Base-by-base conservation (phyloP, 1,140 invertebrate species). In the Listronotus oregonensis region DNA sequence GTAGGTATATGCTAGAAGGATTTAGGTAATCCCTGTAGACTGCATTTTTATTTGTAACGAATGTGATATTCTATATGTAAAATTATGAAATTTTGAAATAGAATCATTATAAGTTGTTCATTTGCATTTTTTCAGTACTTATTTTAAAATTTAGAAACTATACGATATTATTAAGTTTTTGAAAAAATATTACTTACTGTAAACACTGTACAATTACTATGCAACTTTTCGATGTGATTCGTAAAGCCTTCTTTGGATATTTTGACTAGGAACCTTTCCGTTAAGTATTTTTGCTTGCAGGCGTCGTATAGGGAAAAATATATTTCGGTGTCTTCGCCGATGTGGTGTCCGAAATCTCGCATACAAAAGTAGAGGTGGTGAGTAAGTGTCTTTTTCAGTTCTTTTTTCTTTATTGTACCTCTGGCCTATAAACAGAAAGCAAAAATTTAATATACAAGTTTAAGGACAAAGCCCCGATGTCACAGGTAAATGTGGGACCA, bases 211-310 rank as follows among this genome's bases (percentile, higher is more conserved):
- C 91, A 94, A 76, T 94, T 93, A 71, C 88, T 92, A 76, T 95
- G 89, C 63, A 95, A 78, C 73, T 92, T 92, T 72, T 95, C 92
- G 14, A 94, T 85, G 76, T 94, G 94, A 77, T 93, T 93, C 17
- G 91, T 92, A 79, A 94, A 93, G 44, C 93, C 93, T 73, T 94
- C 91, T 77, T 92, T 94, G 60, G 91, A 91, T 76, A 96, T 90
- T 73, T 87, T 86, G 44, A 96, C 91, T 73, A 94, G 83, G 82
- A 95, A 96, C 60, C 93, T 83, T 78, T 96, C 94, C 67, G 93
- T 96, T 70, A 91, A 78, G 39, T 89, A 89, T 43, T 86, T 85
- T 58, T 84, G 84, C 60, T 87, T 85, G 70, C 86, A 86, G 1
- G 87, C 87, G 78, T 96, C 92, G 78, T 93, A 95, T 0, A 97